These are phyloP conservation scores for Panurus biarmicus DNA, from an alignment of 2,113 vertebrate genomes.

Conservation along the genomic window DNA sequence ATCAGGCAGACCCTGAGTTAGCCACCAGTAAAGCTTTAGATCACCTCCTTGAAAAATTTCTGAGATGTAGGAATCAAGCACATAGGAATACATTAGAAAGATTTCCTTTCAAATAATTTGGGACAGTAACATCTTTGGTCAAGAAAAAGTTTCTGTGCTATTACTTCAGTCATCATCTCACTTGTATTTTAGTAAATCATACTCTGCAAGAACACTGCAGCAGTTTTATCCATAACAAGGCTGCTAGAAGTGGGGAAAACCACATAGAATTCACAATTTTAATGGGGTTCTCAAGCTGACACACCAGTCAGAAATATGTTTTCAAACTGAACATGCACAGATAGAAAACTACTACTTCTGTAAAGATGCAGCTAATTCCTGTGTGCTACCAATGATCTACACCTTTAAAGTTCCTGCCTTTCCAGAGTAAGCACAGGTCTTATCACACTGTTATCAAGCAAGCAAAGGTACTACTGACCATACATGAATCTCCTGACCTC, in stretches of 20 bases:
- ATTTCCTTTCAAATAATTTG: background rate
- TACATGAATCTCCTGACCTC: background rate
- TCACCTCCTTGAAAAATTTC: background rate
- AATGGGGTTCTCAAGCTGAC: background rate
- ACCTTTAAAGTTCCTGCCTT: background rate
- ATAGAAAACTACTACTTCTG: background rate
- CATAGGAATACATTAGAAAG: background rate
- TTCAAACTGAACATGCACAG: background rate
- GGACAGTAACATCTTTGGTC: background rate
- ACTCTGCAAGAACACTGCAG: background rate
- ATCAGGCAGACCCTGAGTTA: background rate
- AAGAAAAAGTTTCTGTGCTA: background rate
- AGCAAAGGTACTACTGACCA: background rate
- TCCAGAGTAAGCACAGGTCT: background rate
- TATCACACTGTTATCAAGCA: background rate
- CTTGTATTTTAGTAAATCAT: background rate
- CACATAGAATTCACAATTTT: background rate
- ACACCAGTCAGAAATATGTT: background rate
- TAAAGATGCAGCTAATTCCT: background rate
- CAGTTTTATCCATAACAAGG: background rate
- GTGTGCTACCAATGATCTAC: fast-evolving
- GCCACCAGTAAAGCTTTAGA: background rate
- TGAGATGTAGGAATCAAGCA: fast-evolving
- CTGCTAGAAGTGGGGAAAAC: background rate
- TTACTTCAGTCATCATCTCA: background rate